Evolutionary conservation across 2,797 vertebrate species (phyloP).

Genomic region (Hydrophis major): DNA sequence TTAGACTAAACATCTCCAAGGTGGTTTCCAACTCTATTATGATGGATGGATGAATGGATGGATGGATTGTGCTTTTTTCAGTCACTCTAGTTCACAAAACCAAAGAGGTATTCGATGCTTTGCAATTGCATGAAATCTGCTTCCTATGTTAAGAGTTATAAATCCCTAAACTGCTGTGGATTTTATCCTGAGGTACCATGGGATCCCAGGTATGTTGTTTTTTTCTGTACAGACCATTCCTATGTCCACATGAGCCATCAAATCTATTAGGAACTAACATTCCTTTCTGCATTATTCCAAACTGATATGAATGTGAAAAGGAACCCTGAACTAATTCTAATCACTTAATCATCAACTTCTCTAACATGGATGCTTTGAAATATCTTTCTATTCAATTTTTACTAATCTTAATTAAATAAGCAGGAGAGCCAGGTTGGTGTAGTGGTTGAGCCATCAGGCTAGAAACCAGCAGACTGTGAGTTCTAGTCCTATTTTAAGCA

Average conservation of each 20-base stretch:
- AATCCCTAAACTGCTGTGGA: background rate
- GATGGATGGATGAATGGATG: no score
- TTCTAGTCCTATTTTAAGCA: background rate
- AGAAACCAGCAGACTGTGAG: background rate
- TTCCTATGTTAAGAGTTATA: background rate
- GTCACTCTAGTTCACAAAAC: background rate
- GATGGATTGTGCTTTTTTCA: background rate
- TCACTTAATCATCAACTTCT: background rate
- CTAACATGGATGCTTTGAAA: background rate
- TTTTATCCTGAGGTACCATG: background rate
- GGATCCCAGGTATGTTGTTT: background rate
- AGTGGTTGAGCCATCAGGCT: background rate
- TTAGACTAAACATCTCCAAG: no score
- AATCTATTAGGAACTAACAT: background rate
- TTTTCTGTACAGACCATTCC: background rate
- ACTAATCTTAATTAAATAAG: background rate
- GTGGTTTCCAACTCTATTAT: no score
- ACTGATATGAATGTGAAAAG: background rate
- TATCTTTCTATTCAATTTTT: background rate
- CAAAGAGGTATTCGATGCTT: background rate
- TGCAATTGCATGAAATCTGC: background rate
- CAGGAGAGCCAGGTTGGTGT: background rate
- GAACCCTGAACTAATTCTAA: background rate
- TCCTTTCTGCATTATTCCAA: background rate
- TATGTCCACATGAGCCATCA: background rate